Percentiles rank a stretch among this genome's conserved stretches.
These are phyloP conservation scores for Lochmaea crataegi DNA, from an alignment of 2,888 invertebrate genomes.

Conservation along the genomic window DNA sequence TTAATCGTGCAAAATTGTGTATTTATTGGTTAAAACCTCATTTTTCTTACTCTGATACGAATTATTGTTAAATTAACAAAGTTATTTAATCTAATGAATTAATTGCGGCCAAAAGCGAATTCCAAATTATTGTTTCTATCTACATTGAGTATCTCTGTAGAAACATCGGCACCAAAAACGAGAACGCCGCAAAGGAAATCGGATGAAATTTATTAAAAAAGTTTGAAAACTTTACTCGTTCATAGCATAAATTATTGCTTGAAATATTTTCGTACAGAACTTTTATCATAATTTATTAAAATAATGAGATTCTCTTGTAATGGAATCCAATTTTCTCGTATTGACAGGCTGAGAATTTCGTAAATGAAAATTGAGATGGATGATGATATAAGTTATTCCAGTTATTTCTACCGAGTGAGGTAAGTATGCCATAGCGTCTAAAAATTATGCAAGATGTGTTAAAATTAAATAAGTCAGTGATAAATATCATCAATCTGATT, in stretches of 20 bases:
- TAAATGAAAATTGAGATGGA: constrained; percentile 31
- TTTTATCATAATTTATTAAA: constrained; percentile 38
- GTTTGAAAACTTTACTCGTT: constrained; percentile 46
- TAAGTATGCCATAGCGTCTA: neutral
- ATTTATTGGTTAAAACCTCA: neutral
- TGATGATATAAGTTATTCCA: constrained; percentile 9
- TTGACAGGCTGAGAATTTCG: constrained; percentile 31
- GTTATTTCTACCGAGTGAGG: neutral
- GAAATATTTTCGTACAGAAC: constrained; percentile 38
- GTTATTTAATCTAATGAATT: constrained; percentile 11
- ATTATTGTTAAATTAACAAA: constrained; percentile 8
- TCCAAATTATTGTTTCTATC: constrained; percentile 30
- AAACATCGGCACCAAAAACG: constrained; percentile 30
- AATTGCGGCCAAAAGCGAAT: constrained; percentile 11
- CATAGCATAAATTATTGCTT: constrained; percentile 41
- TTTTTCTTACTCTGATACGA: neutral
- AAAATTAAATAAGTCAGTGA: no score
- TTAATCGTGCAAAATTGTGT: neutral
- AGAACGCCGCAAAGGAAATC: constrained; percentile 35
- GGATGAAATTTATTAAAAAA: constrained; percentile 51
- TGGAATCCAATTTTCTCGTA: constrained; percentile 33
- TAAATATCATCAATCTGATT: no score
- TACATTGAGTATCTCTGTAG: constrained; percentile 22
- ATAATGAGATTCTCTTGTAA: constrained; percentile 39
- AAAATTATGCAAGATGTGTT: no score